phyloP scores from a whole-genome alignment of 2,797 vertebrate species.

The Caiman crocodilus region DNA sequence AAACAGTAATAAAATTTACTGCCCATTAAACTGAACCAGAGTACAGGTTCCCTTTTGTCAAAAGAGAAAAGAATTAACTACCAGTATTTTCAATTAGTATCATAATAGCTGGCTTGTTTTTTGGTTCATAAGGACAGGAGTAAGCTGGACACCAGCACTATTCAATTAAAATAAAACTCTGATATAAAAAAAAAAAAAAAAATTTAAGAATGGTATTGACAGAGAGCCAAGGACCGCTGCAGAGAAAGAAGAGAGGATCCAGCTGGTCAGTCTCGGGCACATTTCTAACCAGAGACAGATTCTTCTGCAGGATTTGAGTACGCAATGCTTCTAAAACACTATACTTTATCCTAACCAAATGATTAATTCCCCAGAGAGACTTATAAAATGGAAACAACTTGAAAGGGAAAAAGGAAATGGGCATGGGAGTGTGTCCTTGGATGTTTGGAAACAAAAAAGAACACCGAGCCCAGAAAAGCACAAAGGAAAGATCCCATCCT shows the following conservation, averaged over 20 bases:
- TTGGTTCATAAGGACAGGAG: not conserved
- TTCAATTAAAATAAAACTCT: not conserved
- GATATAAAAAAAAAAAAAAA: not conserved
- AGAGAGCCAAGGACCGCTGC: not conserved
- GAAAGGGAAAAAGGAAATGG: not conserved
- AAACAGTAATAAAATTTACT: not conserved
- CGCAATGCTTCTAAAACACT: not conserved
- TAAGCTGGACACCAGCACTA: not conserved
- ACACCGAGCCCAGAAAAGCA: not conserved
- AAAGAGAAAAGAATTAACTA: not conserved
- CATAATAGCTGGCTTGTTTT: not conserved
- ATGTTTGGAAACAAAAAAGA: not conserved
- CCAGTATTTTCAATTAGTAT: not conserved
- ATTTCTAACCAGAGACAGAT: not conserved
- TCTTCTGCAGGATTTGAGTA: not conserved
- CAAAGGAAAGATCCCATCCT: not conserved
- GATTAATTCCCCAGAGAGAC: not conserved
- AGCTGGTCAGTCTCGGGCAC: not conserved
- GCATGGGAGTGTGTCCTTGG: not conserved
- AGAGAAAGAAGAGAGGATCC: not conserved
- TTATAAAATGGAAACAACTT: not conserved
- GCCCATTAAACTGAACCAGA: not conserved
- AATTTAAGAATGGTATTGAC: not conserved
- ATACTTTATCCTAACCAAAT: not conserved
- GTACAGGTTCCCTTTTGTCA: not conserved